Percentiles rank a stretch among this genome's conserved stretches.
Conservation (phyloP, 2,888 invertebrate species). For the Drosophila monieri region DNA sequence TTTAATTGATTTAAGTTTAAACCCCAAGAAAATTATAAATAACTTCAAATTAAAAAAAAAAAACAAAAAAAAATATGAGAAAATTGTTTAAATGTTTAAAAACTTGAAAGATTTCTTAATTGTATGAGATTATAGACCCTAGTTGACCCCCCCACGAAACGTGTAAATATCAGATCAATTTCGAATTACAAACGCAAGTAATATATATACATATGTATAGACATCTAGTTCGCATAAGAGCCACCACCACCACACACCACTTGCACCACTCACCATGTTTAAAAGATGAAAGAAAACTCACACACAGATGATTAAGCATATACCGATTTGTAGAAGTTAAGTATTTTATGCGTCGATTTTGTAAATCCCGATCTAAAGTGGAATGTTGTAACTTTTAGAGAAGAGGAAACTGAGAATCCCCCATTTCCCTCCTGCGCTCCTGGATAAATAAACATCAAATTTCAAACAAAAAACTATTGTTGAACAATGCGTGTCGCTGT, state of each 20-base stretch:
- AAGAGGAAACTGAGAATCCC: slow-evolving; percentile 15
- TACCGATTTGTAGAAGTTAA: slow-evolving; percentile 56
- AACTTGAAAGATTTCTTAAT: slow-evolving; percentile 33
- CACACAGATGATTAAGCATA: slow-evolving; percentile 36
- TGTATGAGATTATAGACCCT: slow-evolving; percentile 69
- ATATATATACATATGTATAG: slow-evolving; percentile 55
- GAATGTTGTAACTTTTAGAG: slow-evolving; percentile 63
- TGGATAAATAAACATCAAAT: slow-evolving; percentile 18
- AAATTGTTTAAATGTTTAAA: slow-evolving; percentile 25
- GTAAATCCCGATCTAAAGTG: slow-evolving; percentile 48
- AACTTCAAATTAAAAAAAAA: background rate
- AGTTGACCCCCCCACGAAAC: slow-evolving; percentile 40
- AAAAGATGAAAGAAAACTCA: slow-evolving; percentile 17
- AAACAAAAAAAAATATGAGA: background rate
- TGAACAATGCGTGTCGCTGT: slow-evolving; percentile 80
- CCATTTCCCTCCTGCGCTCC: slow-evolving; percentile 13
- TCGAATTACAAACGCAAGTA: slow-evolving; percentile 39
- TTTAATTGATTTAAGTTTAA: slow-evolving; percentile 47
- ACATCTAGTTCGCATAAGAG: slow-evolving; percentile 39
- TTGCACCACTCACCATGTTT: slow-evolving; percentile 8
- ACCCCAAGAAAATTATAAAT: slow-evolving; percentile 2
- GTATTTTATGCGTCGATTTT: slow-evolving; percentile 75
- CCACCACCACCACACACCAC: slow-evolving; percentile 10
- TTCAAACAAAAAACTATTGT: slow-evolving; percentile 68
- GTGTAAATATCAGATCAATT: slow-evolving; percentile 60